Evolutionary conservation across 2,113 vertebrate species (phyloP).

Genomic region (Xiphorhynchus elegans): DNA sequence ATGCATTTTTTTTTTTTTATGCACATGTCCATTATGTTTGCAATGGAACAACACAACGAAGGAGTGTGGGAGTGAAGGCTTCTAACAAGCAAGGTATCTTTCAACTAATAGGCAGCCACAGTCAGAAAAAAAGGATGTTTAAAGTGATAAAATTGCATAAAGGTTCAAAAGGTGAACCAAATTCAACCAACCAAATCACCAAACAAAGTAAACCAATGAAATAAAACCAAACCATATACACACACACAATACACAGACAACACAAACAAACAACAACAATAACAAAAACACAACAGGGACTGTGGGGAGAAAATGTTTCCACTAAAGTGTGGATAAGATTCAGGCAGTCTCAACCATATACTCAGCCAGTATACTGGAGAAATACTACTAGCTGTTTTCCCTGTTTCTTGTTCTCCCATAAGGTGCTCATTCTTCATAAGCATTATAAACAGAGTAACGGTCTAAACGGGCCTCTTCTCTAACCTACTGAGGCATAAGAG

Average conservation of each 20-base stretch:
- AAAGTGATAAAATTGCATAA: neutral
- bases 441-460: neutral
- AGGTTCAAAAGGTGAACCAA: neutral
- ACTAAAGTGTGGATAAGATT: neutral
- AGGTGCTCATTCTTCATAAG: neutral
- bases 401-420: neutral
- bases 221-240: neutral
- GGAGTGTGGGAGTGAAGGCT: neutral
- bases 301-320: neutral
- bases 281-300: fast-evolving
- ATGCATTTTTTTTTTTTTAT: neutral
- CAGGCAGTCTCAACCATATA: neutral
- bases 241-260: no score
- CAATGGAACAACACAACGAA: neutral
- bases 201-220: neutral
- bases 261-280: neutral
- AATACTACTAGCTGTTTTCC: neutral
- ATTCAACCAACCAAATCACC: neutral
- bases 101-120: neutral
- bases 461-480: neutral
- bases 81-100: neutral
- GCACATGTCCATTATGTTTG: neutral
- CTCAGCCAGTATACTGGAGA: neutral
- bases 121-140: neutral
- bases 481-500: neutral